Evolutionary conservation across 2,888 invertebrate genomes (phyloP), one percentile per base, ranked within the genome.

Genomic region (Caenorhabditis panamensis): DNA sequence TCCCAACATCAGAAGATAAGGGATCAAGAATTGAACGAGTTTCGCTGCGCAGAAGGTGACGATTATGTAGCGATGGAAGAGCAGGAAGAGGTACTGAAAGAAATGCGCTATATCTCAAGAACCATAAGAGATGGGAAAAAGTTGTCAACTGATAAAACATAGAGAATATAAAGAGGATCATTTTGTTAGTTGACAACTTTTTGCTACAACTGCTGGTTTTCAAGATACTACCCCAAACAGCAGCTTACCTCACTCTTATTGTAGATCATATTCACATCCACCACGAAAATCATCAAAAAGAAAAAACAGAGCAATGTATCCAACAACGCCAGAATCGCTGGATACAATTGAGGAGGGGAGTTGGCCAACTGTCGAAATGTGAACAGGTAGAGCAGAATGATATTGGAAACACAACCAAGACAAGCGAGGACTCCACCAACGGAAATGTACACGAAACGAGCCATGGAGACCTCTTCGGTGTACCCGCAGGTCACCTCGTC

Each of bases 1-100:
- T 13, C 82, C 88, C 31, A 88, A 73, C 54, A 88, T 88, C 6
- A 88, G 76, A 67, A 88, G 56, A 62, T 88, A 87, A 4, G 88
- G 88, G 6, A 88, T 87, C 11, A 83, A 68, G 26, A 88, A 81
- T 54, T 88, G 88, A n/a, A 85, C 82, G 6, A 88, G 20, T 71
- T 88, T 87, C 8, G 82, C 81, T 20, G 68, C 44, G 28, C 56
- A 71, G 44, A 82, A 84, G 20, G 82, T 81, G n/a, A 63, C 24
- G 16, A 88, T 64, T 24, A 88, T 88, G 71, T 86, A 88, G n/a
- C 64, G 58, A 64, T 88, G 87, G 64, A 87, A 88, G 53, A 86
- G 61, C 6, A 83, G 71, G 61, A 88, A 88, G 20, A 88, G 79
- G 11, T 72, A 77, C 87, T 88, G 66, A 36, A 88, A 77, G 44